Evolutionary conservation across 2,113 vertebrate genomes (phyloP).

Genomic region (Anguilla japonica): DNA sequence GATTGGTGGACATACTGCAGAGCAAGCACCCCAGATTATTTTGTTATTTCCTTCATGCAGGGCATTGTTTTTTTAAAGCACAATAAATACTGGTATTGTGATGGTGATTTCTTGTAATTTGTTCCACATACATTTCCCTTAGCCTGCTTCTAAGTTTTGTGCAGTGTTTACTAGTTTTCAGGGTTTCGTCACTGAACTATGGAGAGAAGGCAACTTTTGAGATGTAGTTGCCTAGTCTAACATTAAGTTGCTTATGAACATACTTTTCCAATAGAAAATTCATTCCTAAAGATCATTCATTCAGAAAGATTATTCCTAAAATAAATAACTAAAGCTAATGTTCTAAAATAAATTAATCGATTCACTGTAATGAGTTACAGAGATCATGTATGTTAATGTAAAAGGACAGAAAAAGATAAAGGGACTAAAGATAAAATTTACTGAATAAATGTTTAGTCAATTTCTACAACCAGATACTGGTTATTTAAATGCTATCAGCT

Average conservation of each 20-base stretch:
- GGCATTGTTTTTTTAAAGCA: constrained; percentile 13
- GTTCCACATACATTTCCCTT: not conserved
- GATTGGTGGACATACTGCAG: not conserved
- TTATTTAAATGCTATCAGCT: not conserved
- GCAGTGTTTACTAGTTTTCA: no score
- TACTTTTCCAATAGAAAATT: no score
- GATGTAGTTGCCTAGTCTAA: not conserved
- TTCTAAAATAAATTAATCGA: not conserved
- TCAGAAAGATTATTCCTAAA: no score
- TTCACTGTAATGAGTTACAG: not conserved
- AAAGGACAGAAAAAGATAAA: not conserved
- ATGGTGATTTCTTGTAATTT: not conserved
- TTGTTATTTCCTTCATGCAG: not conserved
- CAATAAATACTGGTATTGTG: constrained; percentile 1
- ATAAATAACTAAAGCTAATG: no score
- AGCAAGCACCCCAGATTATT: not conserved
- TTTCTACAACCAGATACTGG: not conserved
- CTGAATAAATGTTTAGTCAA: not conserved
- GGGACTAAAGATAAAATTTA: not conserved
- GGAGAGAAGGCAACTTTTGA: not conserved
- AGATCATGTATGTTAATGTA: not conserved
- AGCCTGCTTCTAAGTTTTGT: not conserved
- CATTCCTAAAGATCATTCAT: not conserved
- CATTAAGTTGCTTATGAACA: not conserved
- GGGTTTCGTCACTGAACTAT: not conserved